Evolutionary conservation across 2,113 vertebrate species (phyloP), one percentile per base, ranked within the genome.

Genomic region (Sapayoa aenigma): DNA sequence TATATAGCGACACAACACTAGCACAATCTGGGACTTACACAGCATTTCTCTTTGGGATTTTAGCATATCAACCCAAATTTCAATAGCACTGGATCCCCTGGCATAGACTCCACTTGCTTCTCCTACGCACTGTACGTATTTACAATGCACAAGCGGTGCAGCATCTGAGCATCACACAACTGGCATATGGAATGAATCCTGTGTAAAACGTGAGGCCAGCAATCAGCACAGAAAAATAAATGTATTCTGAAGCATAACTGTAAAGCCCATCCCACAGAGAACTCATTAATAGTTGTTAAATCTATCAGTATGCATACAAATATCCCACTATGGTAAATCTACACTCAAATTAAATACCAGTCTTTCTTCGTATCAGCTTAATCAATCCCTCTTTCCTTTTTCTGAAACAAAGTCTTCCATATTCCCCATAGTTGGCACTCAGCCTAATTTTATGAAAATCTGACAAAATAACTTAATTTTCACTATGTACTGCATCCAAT

Each of bases 281-380:
- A 74, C 23, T 65, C 39, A 55, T 72, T 47, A 68, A 89, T 80
- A 93, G 73, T 65, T 84, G 47, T 65, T 92, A 86, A 47, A 66
- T 58, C 55, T 49, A 89, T 82, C 66, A 60, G 35, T 72, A 53
- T 46, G 62, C 49, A 60, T 46, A 81, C 72, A 95, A 89, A 91
- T 82, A 93, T 41, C 62, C 66, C 66, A 66, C 91, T 84, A 85
- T 28, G 53, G 55, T 59, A n/a, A 19, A 82, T 77, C 72, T 73
- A 86, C 14, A 87, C 39, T 65, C 41, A 42, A 84, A 84, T 74
- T 79, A 92, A 91, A 82, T 33, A 89, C 12, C 56, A 75, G 49
- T 95, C 62, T 67, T 93, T 94, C 66, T 67, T 86, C 58, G 47
- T 80, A 89, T 92, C 87, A 56, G n/a, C 87, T 93, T 90, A 93